These are phyloP conservation scores for Anguilla anguilla DNA, from an alignment of 2,797 vertebrate species.

Conservation along the genomic window DNA sequence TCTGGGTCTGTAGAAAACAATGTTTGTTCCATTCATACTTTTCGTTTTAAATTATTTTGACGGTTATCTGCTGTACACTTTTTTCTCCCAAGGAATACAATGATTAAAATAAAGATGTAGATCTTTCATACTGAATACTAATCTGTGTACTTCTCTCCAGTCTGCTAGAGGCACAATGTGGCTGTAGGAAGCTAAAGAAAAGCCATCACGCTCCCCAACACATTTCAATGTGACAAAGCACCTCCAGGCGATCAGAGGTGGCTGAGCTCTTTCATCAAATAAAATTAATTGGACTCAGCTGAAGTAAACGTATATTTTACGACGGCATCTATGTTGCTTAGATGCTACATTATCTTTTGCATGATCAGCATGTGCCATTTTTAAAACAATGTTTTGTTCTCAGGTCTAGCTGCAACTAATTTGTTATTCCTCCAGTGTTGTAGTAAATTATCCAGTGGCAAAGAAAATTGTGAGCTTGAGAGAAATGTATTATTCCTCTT, in stretches of 20 bases:
- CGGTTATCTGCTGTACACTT: not conserved
- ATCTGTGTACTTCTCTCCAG: not conserved
- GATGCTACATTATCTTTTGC: not conserved
- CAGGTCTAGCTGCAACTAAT: not conserved
- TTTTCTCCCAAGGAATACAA: not conserved
- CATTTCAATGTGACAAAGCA: not conserved
- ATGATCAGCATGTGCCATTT: not conserved
- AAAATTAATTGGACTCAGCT: not conserved
- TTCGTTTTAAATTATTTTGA: not conserved
- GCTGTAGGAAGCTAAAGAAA: not conserved
- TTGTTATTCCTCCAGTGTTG: conserved; percentile 10
- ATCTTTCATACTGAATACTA: not conserved
- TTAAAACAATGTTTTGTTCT: not conserved
- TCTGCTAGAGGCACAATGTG: not conserved
- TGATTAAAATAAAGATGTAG: not conserved
- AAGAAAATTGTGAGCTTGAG: conserved; percentile 7
- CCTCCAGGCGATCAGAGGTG: not conserved
- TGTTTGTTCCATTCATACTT: not conserved
- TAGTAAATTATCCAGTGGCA: not conserved
- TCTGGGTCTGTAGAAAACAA: not conserved
- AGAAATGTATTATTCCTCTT: conserved; percentile 53
- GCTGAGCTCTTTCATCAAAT: not conserved
- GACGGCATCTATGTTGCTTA: not conserved
- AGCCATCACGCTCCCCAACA: not conserved
- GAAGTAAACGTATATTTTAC: not conserved